Conservation (phyloP, 2,888 invertebrate genomes). For the Polymixis flavicincta region DNA sequence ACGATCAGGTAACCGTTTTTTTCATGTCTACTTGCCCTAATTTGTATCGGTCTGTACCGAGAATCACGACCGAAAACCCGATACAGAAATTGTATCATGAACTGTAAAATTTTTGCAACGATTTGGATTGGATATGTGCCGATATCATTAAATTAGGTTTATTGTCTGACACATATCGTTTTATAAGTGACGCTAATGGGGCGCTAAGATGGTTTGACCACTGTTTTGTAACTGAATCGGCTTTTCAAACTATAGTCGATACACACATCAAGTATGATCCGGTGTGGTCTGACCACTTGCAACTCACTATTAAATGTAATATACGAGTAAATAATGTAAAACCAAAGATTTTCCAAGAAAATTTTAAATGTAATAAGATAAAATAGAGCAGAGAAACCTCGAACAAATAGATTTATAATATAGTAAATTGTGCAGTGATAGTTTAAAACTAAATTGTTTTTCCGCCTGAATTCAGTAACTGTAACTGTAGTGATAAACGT, state of each 20-base stretch:
- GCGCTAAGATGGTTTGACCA: conserved; percentile 40
- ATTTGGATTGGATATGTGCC: too few species aligned
- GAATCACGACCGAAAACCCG: neutral
- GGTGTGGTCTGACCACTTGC: neutral
- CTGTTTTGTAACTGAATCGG: conserved; percentile 31
- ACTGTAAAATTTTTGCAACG: too few species aligned
- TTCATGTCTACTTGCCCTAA: neutral
- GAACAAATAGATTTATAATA: neutral
- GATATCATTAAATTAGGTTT: too few species aligned
- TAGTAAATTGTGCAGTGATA: neutral
- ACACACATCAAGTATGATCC: neutral
- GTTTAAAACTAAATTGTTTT: too few species aligned
- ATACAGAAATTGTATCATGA: too few species aligned
- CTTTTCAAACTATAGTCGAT: conserved; percentile 16
- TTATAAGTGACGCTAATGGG: conserved; percentile 41
- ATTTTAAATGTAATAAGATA: neutral
- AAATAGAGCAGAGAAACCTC: neutral
- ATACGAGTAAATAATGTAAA: conserved; percentile 4
- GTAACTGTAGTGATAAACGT: neutral
- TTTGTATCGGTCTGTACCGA: neutral
- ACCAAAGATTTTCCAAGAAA: neutral
- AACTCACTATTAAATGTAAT: neutral
- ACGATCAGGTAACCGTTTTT: conserved; percentile 19
- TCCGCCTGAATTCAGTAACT: neutral
- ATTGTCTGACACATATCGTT: conserved; percentile 7